phyloP scores from a whole-genome alignment of 2,797 vertebrate genomes.

The Naso thynnoides region DNA sequence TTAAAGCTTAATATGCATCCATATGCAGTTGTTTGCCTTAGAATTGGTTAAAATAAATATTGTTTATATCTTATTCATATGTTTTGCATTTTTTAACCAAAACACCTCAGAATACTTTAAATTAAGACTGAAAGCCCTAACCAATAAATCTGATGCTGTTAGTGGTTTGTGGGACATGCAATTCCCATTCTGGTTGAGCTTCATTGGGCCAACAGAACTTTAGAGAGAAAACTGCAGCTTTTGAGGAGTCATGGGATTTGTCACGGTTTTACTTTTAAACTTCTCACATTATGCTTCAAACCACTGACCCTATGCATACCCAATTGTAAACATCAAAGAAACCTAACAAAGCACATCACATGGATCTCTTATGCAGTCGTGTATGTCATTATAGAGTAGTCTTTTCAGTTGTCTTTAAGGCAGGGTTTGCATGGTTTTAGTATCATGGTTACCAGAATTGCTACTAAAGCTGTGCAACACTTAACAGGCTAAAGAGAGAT shows the following conservation, averaged over 20 bases:
- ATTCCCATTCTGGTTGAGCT: conserved; percentile 55
- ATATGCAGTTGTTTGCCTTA: neutral
- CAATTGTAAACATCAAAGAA: conserved; percentile 74
- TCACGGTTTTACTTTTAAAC: conserved; percentile 74
- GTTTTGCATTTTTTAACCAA: conserved; percentile 25
- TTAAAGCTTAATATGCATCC: neutral
- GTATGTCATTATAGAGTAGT: conserved; percentile 29
- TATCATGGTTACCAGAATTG: conserved; percentile 28
- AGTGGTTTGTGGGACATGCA: conserved; percentile 49
- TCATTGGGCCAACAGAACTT: conserved; percentile 47
- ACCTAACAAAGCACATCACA: conserved; percentile 62
- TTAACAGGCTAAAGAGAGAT: conserved; percentile 40
- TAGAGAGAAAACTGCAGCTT: conserved; percentile 56
- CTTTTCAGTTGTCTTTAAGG: conserved; percentile 38
- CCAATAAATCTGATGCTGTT: conserved; percentile 58
- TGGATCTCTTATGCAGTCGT: conserved; percentile 51
- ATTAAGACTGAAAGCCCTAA: conserved; percentile 37
- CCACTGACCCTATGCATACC: conserved; percentile 58
- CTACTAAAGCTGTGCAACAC: conserved; percentile 21
- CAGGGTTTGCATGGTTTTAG: conserved; percentile 29
- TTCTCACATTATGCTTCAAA: conserved; percentile 69
- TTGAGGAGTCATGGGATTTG: conserved; percentile 72
- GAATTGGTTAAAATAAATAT: no score
- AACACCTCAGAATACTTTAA: conserved; percentile 17
- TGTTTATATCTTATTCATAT: conserved; percentile 23